Conservation (phyloP, 1,140 invertebrate species). For the Drosophila parabipectinata region DNA sequence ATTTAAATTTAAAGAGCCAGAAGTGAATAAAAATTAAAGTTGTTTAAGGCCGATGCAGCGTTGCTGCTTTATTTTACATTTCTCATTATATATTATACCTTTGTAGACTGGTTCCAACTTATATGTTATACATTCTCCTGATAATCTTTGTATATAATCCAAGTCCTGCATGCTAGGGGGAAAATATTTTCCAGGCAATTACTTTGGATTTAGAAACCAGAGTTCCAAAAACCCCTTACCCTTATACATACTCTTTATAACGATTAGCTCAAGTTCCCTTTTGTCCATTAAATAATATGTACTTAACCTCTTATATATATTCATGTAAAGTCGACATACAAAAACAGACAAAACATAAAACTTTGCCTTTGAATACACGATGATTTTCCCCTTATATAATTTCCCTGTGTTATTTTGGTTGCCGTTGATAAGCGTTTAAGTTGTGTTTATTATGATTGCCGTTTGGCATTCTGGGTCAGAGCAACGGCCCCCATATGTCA, state of each 20-base stretch:
- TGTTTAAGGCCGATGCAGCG: conserved; percentile 32
- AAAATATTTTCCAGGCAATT: conserved; percentile 2
- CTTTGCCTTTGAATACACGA: conserved; percentile 27
- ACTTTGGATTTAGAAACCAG: conserved; percentile 1
- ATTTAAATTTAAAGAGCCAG: conserved; percentile 5
- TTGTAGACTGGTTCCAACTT: conserved; percentile 23
- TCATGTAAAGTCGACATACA: conserved; percentile 27
- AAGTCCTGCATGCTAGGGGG: conserved; percentile 53
- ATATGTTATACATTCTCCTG: background rate
- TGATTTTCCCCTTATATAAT: conserved; percentile 25
- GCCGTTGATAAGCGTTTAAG: conserved; percentile 50
- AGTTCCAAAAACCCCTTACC: conserved; percentile 9
- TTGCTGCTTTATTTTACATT: conserved; percentile 25
- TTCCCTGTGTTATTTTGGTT: conserved; percentile 28
- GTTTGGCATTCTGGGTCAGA: conserved; percentile 46
- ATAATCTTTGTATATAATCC: conserved; percentile 16
- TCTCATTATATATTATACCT: conserved; percentile 1
- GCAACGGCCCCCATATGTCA: conserved; percentile 44
- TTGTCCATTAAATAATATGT: conserved; percentile 19
- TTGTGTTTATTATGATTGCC: conserved; percentile 52
- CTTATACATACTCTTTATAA: background rate
- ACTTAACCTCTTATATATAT: conserved; percentile 11
- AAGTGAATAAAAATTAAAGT: background rate
- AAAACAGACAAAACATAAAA: conserved; percentile 31
- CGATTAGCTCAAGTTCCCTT: conserved; percentile 29